Evolutionary conservation across 2,113 vertebrate genomes (phyloP).

Genomic region (Malurus elegans): DNA sequence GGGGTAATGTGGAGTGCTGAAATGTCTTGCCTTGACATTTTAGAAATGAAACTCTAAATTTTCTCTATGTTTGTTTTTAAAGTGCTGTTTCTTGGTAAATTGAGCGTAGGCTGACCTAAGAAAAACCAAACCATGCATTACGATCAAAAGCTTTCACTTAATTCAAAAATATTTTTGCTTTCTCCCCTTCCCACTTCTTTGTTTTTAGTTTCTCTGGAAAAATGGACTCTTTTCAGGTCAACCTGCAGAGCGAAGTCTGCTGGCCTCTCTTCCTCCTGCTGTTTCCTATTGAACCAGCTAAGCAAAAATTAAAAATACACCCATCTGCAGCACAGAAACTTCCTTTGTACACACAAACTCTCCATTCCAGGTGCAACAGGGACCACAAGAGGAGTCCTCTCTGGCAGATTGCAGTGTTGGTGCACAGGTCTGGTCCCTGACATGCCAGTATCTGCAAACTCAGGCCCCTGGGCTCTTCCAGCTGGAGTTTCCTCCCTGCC

Average conservation of each 20-base stretch:
- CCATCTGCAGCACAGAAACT: background rate
- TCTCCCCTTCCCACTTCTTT: background rate
- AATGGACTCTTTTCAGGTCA: constrained; percentile 21
- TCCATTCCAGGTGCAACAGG: background rate
- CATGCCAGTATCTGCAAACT: background rate
- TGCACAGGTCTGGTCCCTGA: background rate
- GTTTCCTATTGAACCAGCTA: constrained; percentile 7
- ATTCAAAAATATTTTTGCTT: constrained; percentile 12
- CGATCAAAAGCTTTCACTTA: background rate
- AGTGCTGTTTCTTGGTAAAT: background rate
- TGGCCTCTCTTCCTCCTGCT: constrained; percentile 41
- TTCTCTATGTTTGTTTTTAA: background rate
- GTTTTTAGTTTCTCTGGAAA: background rate
- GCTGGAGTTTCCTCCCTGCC: background rate
- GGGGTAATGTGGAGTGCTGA: background rate
- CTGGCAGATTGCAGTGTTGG: background rate
- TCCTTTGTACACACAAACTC: background rate
- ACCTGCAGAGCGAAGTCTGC: constrained; percentile 3
- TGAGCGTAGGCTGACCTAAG: background rate
- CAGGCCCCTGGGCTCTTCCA: background rate
- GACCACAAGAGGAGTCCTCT: background rate
- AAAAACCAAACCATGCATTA: background rate
- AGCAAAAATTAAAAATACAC: constrained; percentile 21
- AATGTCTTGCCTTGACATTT: background rate
- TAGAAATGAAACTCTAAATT: background rate